Percentiles rank a stretch among this genome's conserved stretches.
phyloP scores from a whole-genome alignment of 2,797 vertebrate species.

The Synaphobranchus kaupii region DNA sequence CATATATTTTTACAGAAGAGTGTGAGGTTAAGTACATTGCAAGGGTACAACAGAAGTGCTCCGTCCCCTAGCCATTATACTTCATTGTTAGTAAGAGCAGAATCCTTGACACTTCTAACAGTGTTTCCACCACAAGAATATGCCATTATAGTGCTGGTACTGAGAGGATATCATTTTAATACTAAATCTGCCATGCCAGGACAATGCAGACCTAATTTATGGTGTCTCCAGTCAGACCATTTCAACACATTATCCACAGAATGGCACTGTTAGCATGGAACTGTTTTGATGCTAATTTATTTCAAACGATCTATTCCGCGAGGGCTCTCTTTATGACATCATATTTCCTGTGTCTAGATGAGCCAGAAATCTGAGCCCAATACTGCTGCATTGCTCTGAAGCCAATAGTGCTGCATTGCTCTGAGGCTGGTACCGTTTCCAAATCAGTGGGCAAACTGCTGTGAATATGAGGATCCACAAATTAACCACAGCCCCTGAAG shows the following conservation, averaged over 20 bases:
- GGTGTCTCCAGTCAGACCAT: too few species aligned
- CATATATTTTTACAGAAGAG: not conserved
- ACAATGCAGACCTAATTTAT: not conserved
- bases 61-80: not conserved
- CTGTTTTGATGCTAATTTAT: too few species aligned
- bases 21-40: not conserved
- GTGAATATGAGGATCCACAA: not conserved
- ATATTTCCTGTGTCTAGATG: too few species aligned
- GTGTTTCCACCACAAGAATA: not conserved
- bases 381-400: too few species aligned
- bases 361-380: too few species aligned
- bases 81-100: not conserved
- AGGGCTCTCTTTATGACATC: too few species aligned
- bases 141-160: not conserved
- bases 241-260: too few species aligned
- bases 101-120: not conserved
- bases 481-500: not conserved
- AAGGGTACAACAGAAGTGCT: not conserved
- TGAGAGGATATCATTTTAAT: not conserved
- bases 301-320: too few species aligned
- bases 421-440: not conserved
- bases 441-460: not conserved
- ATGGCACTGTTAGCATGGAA: too few species aligned
- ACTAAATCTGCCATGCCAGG: not conserved
- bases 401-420: not conserved